Percentiles rank a stretch among this genome's conserved stretches.
Conservation (phyloP, 1,140 invertebrate species). For the Procambarus clarkii region DNA sequence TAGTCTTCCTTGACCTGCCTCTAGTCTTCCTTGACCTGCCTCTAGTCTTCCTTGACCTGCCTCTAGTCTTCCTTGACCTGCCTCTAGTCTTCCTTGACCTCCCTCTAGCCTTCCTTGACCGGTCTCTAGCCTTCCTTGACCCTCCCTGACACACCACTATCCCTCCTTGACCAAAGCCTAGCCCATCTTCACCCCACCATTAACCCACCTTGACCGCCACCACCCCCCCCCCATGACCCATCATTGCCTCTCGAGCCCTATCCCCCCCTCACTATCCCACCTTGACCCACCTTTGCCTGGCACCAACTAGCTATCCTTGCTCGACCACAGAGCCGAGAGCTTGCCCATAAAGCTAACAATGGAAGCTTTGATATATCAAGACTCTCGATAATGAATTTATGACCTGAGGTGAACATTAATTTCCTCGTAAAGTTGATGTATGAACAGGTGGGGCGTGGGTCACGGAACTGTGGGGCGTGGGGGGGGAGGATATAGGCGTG, state of each 20-base stretch:
- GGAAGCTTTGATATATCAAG: neutral
- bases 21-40: no score
- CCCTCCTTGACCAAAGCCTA: neutral
- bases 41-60: no score
- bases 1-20: no score
- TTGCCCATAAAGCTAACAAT: neutral
- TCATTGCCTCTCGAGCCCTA: neutral
- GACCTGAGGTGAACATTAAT: neutral
- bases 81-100: no score
- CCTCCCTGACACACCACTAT: no score
- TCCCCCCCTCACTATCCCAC: no score
- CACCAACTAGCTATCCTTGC: neutral
- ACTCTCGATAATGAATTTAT: neutral
- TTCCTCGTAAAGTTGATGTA: slow-evolving; percentile 2
- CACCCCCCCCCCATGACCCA: neutral
- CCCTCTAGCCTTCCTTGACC: neutral
- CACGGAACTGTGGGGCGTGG: neutral
- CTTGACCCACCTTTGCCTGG: neutral
- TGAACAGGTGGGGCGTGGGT: neutral
- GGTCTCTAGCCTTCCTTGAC: neutral
- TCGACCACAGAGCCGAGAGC: neutral
- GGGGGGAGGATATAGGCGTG: neutral
- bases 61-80: no score
- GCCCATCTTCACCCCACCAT: neutral
- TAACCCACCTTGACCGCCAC: neutral